Evolutionary conservation across 2,888 invertebrate genomes (phyloP).

Genomic region (Diloba caeruleocephala): DNA sequence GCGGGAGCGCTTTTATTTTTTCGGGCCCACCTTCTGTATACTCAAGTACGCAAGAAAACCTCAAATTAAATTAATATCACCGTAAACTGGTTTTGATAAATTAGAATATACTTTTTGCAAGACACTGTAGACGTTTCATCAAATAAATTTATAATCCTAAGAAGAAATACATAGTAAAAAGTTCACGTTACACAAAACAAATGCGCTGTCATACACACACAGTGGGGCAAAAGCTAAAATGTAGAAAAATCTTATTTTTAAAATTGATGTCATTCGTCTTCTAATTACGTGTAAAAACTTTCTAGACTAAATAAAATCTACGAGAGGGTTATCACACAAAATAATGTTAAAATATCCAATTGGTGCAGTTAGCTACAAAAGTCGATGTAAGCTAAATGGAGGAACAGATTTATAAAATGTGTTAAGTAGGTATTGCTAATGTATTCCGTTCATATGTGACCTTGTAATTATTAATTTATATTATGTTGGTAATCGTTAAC

Average conservation of each 20-base stretch:
- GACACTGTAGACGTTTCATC: constrained; percentile 8
- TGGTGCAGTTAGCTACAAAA: no score
- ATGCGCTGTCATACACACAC: constrained; percentile 7
- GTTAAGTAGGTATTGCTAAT: no score
- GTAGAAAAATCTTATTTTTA: constrained; percentile 4
- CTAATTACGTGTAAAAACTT: constrained; percentile 10
- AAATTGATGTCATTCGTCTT: constrained; percentile 7
- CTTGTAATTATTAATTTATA: no score
- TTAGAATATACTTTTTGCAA: not conserved
- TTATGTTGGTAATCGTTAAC: no score
- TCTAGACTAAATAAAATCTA: constrained; percentile 8
- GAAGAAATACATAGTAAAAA: not conserved
- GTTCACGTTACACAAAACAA: constrained; percentile 9
- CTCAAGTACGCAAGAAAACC: no score
- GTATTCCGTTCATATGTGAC: no score
- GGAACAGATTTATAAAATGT: no score
- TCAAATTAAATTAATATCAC: no score
- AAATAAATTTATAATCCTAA: constrained; percentile 5
- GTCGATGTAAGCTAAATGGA: no score
- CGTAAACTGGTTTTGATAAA: not conserved
- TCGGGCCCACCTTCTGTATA: no score
- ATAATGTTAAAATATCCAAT: no score
- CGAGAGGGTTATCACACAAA: constrained; percentile 3
- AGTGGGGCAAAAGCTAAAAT: constrained; percentile 3
- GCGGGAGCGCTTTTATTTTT: no score